phyloP scores from a whole-genome alignment of 2,113 vertebrate species.

The Illadopsis cleaveri region DNA sequence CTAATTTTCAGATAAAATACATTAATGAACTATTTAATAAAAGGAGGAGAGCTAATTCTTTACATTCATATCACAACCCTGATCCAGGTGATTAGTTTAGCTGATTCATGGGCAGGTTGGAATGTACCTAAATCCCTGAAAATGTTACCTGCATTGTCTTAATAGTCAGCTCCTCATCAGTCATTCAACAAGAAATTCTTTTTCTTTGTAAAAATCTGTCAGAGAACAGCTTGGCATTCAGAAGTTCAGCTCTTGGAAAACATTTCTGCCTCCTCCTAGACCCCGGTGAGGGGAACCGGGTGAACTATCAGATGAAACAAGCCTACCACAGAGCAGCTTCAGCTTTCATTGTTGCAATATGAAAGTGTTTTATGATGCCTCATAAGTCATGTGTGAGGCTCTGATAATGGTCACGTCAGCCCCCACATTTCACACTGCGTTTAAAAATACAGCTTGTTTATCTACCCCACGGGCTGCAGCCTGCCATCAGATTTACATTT shows the following conservation, averaged over 20 bases:
- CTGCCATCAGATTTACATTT: neutral
- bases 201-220: neutral
- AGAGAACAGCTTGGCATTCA: neutral
- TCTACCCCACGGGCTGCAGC: neutral
- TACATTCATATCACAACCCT: neutral
- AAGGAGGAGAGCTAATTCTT: neutral
- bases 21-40: neutral
- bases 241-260: neutral
- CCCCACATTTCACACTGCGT: neutral
- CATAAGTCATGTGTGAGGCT: constrained; percentile 9
- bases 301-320: constrained; percentile 26
- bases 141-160: neutral
- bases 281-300: neutral
- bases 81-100: neutral
- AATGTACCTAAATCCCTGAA: neutral
- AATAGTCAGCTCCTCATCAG: neutral
- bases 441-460: constrained; percentile 26
- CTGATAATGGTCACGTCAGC: constrained; percentile 16
- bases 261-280: neutral
- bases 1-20: neutral
- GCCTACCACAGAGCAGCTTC: constrained; percentile 39
- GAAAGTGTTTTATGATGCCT: constrained; percentile 20
- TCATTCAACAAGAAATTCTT: neutral
- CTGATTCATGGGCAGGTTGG: neutral
- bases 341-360: neutral